Evolutionary conservation across 1,140 invertebrate species (phyloP).

Genomic region (Tenebrio molitor): DNA sequence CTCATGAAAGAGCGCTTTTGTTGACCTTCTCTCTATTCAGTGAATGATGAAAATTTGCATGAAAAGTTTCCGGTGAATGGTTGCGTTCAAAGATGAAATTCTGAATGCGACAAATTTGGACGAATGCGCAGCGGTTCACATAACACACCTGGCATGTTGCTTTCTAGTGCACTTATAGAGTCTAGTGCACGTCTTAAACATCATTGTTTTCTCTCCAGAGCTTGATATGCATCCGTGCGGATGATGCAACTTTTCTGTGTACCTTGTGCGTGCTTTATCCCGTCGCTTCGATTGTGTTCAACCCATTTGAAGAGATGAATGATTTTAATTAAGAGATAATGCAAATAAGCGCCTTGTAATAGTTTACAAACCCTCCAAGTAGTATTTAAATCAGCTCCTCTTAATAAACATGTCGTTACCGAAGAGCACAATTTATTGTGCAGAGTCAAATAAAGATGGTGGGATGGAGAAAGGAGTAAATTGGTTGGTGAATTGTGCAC

Average conservation of each 20-base stretch:
- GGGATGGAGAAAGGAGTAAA: too few relatives aligned
- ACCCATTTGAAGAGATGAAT: neutral
- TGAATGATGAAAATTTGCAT: neutral
- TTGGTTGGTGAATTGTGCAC: too few relatives aligned
- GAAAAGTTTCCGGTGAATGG: neutral
- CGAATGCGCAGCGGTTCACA: neutral
- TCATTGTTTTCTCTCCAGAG: too few relatives aligned
- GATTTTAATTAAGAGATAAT: slow-evolving; percentile 18
- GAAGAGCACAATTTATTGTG: too few relatives aligned
- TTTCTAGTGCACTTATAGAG: too few relatives aligned
- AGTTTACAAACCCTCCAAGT: slow-evolving; percentile 6
- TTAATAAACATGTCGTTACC: neutral
- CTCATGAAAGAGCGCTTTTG: neutral
- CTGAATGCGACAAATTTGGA: neutral
- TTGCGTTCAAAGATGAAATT: neutral
- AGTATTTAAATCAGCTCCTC: neutral
- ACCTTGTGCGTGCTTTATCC: too few relatives aligned
- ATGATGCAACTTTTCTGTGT: too few relatives aligned
- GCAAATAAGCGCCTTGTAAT: neutral
- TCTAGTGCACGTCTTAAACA: too few relatives aligned
- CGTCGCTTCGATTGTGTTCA: too few relatives aligned
- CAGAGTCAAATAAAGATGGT: too few relatives aligned
- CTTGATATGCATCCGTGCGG: too few relatives aligned
- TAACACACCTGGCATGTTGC: neutral
- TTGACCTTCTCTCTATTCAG: neutral